A percentile compares a stretch with the other conserved stretches of the same genome.
These are phyloP conservation scores for Epizoanthus stellaris DNA, from an alignment of 92 coral and sea anemone species.

Conservation along the genomic window DNA sequence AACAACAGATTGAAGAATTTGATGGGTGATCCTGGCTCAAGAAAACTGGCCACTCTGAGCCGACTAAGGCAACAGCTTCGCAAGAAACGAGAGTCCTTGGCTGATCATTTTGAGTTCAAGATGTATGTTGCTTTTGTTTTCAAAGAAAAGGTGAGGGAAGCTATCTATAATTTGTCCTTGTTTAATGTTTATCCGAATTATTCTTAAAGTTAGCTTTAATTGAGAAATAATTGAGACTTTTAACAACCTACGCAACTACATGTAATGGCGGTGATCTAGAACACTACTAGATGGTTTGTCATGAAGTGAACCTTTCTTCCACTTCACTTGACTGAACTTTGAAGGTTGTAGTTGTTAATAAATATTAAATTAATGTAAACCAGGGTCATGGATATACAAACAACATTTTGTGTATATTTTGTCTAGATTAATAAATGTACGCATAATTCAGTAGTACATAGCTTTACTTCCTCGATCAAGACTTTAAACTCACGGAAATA, in stretches of 20 bases:
- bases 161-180: not conserved
- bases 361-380: no score
- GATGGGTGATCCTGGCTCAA: slow-evolving; percentile 84
- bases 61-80: slow-evolving; percentile 87
- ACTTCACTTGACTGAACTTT: no score
- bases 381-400: no score
- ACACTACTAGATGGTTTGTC: no score
- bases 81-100: slow-evolving; percentile 83
- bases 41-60: slow-evolving; percentile 70
- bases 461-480: no score
- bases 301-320: no score
- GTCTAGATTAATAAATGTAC: no score
- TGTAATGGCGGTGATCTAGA: not conserved
- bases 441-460: no score
- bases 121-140: slow-evolving; percentile 90
- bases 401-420: no score
- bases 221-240: not conserved
- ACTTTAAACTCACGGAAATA: no score
- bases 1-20: slow-evolving; percentile 16
- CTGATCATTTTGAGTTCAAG: slow-evolving; percentile 93
- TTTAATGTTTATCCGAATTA: slow-evolving; percentile 3
- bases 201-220: not conserved
- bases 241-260: not conserved
- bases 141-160: slow-evolving; percentile 85
- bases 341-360: no score